Percentiles rank a stretch among this genome's conserved stretches.
Evolutionary conservation across 2,888 invertebrate genomes (phyloP).

Genomic region (Dorcus parallelipipedus): DNA sequence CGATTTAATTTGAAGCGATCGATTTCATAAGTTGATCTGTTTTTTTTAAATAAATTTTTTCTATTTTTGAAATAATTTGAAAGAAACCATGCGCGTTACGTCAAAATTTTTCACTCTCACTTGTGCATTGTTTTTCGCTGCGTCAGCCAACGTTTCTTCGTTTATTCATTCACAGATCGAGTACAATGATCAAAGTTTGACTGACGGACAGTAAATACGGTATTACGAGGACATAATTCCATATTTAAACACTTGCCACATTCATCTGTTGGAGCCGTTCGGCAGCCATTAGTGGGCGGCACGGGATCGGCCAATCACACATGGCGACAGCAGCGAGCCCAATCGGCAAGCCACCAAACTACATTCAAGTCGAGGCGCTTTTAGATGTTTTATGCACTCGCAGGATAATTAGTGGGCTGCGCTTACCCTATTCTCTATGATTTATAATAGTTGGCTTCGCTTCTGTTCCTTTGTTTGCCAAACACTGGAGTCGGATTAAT

Average conservation of each 20-base stretch:
- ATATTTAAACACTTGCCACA: constrained; percentile 10
- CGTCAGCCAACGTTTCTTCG: not conserved
- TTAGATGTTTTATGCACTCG: constrained; percentile 21
- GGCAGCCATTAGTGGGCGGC: constrained; percentile 41
- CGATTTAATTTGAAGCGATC: too few species aligned
- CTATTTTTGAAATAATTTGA: too few species aligned
- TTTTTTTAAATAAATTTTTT: too few species aligned
- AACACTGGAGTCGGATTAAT: constrained; percentile 14
- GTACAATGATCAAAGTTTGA: constrained; percentile 2
- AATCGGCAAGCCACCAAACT: constrained; percentile 29
- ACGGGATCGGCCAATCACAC: constrained; percentile 35
- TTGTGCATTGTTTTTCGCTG: too few species aligned
- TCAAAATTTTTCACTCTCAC: too few species aligned
- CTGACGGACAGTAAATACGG: constrained; percentile 10
- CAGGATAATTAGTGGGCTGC: constrained; percentile 33
- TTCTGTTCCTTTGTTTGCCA: constrained; percentile 22
- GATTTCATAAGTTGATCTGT: too few species aligned
- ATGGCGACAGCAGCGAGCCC: constrained; percentile 31
- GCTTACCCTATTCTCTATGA: constrained; percentile 26
- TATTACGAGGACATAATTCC: constrained; percentile 8
- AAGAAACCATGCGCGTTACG: too few species aligned
- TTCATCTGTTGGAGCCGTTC: constrained; percentile 20
- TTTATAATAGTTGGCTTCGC: constrained; percentile 31
- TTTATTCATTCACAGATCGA: not conserved
- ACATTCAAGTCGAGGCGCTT: constrained; percentile 22